Evolutionary conservation across 2,888 invertebrate genomes (phyloP).

Genomic region (Dromius quadrimaculatus): DNA sequence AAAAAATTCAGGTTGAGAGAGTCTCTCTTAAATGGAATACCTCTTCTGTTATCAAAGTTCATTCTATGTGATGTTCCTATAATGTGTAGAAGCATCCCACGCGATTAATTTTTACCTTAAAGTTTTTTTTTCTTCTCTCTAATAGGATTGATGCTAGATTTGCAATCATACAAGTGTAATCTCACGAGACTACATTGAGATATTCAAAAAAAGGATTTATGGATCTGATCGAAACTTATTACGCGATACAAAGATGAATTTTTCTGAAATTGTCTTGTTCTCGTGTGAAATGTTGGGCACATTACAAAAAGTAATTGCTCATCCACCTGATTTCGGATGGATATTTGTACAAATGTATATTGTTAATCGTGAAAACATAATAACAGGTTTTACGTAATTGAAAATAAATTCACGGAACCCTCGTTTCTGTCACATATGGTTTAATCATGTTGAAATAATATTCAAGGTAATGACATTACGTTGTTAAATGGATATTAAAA

Average conservation of each 20-base stretch:
- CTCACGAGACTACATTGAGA: no score
- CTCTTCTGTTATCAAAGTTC: background rate
- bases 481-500: constrained; percentile 39
- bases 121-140: no score
- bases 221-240: no score
- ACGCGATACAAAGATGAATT: no score
- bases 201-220: no score
- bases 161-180: no score
- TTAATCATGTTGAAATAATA: constrained; percentile 30
- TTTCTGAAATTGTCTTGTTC: no score
- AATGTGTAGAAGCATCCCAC: background rate
- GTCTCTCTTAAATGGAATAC: background rate
- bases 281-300: no score
- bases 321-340: constrained; percentile 8
- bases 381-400: constrained; percentile 3
- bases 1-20: constrained; percentile 23
- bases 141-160: no score
- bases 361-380: constrained; percentile 23
- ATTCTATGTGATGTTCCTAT: background rate
- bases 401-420: constrained; percentile 20
- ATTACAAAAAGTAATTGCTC: no score
- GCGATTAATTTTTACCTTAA: background rate
- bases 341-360: constrained; percentile 27
- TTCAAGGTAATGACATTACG: constrained; percentile 33
- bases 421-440: constrained; percentile 26